Base-by-base conservation (phyloP, 2,888 invertebrate genomes). In the Eulithis testata region DNA sequence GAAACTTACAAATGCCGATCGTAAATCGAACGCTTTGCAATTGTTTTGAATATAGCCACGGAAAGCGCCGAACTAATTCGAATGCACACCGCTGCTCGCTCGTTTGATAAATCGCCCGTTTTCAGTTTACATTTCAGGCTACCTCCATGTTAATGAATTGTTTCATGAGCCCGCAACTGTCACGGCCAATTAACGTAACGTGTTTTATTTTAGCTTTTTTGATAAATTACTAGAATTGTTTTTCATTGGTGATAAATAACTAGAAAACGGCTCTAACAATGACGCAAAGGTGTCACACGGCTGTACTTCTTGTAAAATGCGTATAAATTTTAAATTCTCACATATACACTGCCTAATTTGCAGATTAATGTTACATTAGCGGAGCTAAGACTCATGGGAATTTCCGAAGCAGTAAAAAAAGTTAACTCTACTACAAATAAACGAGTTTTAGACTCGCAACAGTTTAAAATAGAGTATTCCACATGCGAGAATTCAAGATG, bases 311-410 rank as follows among this genome's bases (percentile, higher is more conserved):
- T 54, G 58, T 58, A 71, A 68, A 69, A 66, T 58, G 69, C 51
- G 59, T 70, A 68, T 68, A 64, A 65, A 70, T 70, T 72, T 49
- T 3, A 55, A 71, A 85, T 90, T 90, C 90, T 83, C 91, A 91
- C 91, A 89, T 87, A 88, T 76, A 88, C 81, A 88, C 86, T 83
- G 83, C 87, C 88, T 91, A 86, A 90, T 91, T 91, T 90, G 86
- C 86, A 87, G 84, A 73, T 88, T 86, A 90, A 90, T 87, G 87
- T 83, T 79, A 76, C 79, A 86, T 88, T 86, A 88, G 79, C 81
- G 76, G 69, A 77, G 75, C 77, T 78, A 75, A 72, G 75, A 72
- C 84, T 76, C 86, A 87, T 90, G 90, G 83, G 90, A 91, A 86
- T 81, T 74, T 73, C 74, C 69, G 78, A 85, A 84, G 80, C 76